phyloP scores from a whole-genome alignment of 2,888 invertebrate species.

The Tuberolachnus salignus region DNA sequence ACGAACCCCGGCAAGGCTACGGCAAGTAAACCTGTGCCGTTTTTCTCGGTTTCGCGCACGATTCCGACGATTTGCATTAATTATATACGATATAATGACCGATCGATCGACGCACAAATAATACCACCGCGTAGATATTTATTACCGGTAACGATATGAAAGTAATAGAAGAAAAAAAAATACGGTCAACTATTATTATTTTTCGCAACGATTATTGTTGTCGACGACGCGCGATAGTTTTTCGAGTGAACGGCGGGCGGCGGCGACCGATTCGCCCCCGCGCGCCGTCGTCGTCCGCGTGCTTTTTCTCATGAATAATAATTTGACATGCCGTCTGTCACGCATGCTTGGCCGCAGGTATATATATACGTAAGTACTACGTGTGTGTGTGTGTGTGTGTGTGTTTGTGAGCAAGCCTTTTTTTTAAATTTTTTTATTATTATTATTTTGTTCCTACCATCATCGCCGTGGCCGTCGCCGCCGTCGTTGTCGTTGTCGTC shows the following conservation, averaged over 20 bases:
- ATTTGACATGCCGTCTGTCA: constrained; percentile 56
- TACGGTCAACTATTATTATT: no score
- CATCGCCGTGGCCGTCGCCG: constrained; percentile 5
- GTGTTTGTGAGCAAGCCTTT: constrained; percentile 18
- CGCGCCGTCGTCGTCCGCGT: constrained; percentile 17
- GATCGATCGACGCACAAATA: no score
- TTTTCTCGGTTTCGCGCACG: no score
- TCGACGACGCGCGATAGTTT: constrained; percentile 6
- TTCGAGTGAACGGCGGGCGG: background rate
- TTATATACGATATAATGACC: no score
- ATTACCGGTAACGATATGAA: no score
- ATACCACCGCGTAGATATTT: no score
- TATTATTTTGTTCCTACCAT: background rate
- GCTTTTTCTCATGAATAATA: constrained; percentile 56
- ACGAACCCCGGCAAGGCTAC: no score
- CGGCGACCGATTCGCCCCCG: constrained; percentile 1
- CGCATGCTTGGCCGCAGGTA: constrained; percentile 50
- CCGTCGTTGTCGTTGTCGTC: background rate
- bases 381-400: background rate
- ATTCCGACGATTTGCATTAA: no score
- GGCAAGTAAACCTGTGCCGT: no score
- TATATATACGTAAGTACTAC: background rate
- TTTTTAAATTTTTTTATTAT: constrained; percentile 21
- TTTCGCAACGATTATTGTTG: background rate
- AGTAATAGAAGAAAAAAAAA: no score